A percentile compares a stretch with the other conserved stretches of the same genome.
Conservation (phyloP, 2,113 vertebrate species). For the Cairina moschata region DNA sequence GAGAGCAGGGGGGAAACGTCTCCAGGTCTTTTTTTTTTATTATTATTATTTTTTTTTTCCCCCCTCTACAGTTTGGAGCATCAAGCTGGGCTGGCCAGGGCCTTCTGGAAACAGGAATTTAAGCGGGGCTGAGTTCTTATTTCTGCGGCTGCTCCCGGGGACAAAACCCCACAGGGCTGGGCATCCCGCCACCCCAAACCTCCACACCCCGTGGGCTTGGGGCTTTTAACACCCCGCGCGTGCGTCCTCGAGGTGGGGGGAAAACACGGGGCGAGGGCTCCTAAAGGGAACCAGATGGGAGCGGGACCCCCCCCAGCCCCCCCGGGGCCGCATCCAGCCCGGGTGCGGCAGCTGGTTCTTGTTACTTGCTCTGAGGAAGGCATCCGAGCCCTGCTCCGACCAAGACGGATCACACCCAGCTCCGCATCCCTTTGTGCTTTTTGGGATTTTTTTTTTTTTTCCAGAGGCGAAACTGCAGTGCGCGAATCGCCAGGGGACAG, state of each 20-base stretch:
- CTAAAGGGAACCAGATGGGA: too few relatives aligned
- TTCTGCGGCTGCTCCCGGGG: too few relatives aligned
- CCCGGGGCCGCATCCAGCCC: too few relatives aligned
- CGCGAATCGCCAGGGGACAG: background rate
- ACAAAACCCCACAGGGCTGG: too few relatives aligned
- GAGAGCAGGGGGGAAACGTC: background rate
- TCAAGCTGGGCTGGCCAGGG: background rate
- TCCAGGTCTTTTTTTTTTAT: background rate
- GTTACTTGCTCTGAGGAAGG: background rate
- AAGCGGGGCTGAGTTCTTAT: too few relatives aligned
- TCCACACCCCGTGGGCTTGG: too few relatives aligned
- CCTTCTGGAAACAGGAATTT: background rate
- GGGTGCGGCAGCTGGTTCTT: background rate
- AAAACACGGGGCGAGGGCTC: too few relatives aligned
- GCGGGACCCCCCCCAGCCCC: too few relatives aligned
- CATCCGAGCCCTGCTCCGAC: background rate
- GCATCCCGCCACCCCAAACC: too few relatives aligned
- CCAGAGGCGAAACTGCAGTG: background rate
- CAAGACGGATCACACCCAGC: background rate
- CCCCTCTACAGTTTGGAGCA: background rate
- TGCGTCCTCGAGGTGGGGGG: too few relatives aligned
- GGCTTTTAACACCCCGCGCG: too few relatives aligned
- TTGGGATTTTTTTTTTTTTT: background rate
- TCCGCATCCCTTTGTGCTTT: background rate
- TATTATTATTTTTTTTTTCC: background rate